These are phyloP conservation scores for Xanthorhoe spadicearia DNA, from an alignment of 2,888 invertebrate species.

Conservation along the genomic window DNA sequence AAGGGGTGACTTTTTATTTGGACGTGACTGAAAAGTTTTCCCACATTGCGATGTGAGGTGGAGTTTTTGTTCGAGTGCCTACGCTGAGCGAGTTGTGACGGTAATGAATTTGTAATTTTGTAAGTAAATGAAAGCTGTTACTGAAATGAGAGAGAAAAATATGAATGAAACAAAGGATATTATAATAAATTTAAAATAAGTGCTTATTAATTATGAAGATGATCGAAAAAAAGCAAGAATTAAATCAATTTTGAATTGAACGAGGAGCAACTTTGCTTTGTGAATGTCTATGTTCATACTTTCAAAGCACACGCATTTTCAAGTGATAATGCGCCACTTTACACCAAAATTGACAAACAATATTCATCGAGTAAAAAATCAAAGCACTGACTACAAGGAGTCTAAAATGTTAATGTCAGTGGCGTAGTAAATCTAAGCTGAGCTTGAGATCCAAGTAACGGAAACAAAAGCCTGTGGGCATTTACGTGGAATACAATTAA, in stretches of 20 bases:
- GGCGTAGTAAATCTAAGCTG: not conserved
- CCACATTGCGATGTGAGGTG: slow-evolving; percentile 38
- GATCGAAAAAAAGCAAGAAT: too few species aligned
- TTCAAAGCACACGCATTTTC: too few species aligned
- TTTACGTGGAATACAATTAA: slow-evolving; percentile 6
- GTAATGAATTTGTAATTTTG: slow-evolving; percentile 12
- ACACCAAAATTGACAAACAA: too few species aligned
- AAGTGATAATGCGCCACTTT: too few species aligned
- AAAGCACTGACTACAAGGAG: not conserved
- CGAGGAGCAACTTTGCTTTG: too few species aligned
- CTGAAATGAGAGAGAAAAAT: too few species aligned
- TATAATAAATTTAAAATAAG: too few species aligned
- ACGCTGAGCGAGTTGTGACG: slow-evolving; percentile 6
- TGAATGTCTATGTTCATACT: too few species aligned
- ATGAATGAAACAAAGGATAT: too few species aligned
- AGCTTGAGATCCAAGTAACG: not conserved
- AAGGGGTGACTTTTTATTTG: slow-evolving; percentile 68
- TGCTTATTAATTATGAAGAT: too few species aligned
- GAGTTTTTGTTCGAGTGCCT: slow-evolving; percentile 27
- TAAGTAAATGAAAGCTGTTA: not conserved
- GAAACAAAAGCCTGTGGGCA: not conserved
- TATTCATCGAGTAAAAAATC: too few species aligned
- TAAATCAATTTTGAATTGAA: too few species aligned
- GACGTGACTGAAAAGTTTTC: slow-evolving; percentile 44
- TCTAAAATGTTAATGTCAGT: not conserved